Evolutionary conservation across 35 echinoderm and acorn worm species (phyloP), one percentile per base, ranked within the genome.

Genomic region (Lytechinus pictus): DNA sequence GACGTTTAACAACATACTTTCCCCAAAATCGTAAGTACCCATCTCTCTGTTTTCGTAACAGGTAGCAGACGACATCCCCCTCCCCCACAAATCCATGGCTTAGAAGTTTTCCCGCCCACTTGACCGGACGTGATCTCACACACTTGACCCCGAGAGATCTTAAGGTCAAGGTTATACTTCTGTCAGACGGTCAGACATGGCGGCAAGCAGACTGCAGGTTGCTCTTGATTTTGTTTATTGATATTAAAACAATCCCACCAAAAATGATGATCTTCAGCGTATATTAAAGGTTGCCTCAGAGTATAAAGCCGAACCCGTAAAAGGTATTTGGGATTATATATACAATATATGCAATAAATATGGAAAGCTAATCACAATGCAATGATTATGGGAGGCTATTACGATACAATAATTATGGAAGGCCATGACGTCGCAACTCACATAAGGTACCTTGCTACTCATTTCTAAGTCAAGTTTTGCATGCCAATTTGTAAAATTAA

Each of bases 51-150:
- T 44, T 44, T 44, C 33, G 1, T 44, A 44, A 1, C 56, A 58
- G 66, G 19, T 24, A 79, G 19, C 66, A 79, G 66, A 79, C 66
- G 66, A 79, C 19, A 79, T 6, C 66, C 3, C 66, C 66, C n/a
- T 5, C 21, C 66, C 66, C 14, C 66, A 79, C 66, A 79, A 79
- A 79, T 27, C 66, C 3, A 0, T 4, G 66, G 66, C 66, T 79
- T n/a, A 79, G 66, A 79, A 79, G 66, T 79, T 79, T 58, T 54
- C 88, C 88, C 88, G 88, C 88, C 88, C 88, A 90, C 88, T 90
- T 90, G 88, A 54, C 88, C 88, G 88, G 88, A 90, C 88, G 88
- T 90, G 88, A 90, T 90, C 88, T 90, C 88, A 90, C 88, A 90
- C 88, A 51, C 88, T 90, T 90, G 88, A 90, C 88, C 88, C 88